Evolutionary conservation across 2,888 invertebrate species (phyloP), one percentile per base, ranked within the genome.

Genomic region (Cepaea hortensis): DNA sequence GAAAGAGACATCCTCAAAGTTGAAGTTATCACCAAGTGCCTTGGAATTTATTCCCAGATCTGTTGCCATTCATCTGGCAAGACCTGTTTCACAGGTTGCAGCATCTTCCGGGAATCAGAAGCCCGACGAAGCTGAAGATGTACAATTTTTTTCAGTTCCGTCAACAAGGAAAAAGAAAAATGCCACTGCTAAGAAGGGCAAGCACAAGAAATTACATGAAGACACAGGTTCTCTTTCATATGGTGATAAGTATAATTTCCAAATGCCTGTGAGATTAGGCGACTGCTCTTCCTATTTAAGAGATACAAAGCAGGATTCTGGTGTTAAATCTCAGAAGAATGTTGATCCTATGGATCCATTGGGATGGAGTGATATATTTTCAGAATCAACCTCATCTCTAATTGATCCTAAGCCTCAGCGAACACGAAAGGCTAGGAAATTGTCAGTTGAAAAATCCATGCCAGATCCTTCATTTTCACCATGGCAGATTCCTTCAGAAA

Each of bases 281-380:
- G 18, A 3, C 35, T 1, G 55, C n/a, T 13, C 20, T 80, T 61
- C 20, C 3, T 62, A 7, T 61, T 55, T n/a, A 23, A 7, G 55
- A 55, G 77, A 20, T 77, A 61, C 50, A n/a, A n/a, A 20, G 1
- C 13, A 55, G n/a, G 11, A 77, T 55, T 9, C 0, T 3, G 35
- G 46, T 23, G 20, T 73, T n/a, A 61, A 50, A 72, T 4, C 55
- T 35, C n/a, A 80, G 61, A 85, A 20, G 4, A 2, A n/a, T 13
- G 4, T 73, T 85, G 86, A 83, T 61, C 82, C 82, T 50, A n/a
- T 18, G 5, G 86, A 86, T 61, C 86, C 86, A 50, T 73, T 85
- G 46, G 85, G 85, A 23, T 85, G 85, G 85, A 35, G n/a, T 76
- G 77, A 85, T 23, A 20, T 85, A 11, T 85, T 80, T 20, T 48